Evolutionary conservation across 2,888 invertebrate genomes (phyloP), one percentile per base, ranked within the genome.

Genomic region (Buathra laborator): DNA sequence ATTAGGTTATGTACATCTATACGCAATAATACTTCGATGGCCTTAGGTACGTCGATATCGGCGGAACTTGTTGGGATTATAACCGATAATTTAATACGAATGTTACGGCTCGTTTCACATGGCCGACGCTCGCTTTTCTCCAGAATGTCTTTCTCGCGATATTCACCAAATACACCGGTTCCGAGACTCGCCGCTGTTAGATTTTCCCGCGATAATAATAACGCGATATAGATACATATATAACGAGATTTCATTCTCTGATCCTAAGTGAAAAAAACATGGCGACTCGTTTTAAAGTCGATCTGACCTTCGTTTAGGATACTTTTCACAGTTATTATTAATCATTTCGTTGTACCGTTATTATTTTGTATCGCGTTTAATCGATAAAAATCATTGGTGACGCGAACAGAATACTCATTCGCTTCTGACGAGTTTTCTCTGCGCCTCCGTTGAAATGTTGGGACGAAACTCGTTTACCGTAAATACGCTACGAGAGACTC

Each of bases 61-160:
- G 51, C 68, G 75, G 79, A 81, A 83, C 66, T 83, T 76, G 6
- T 16, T 43, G 16, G 43, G 76, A 64, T 87, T 24, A 90, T 87
- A 89, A 82, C 68, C 66, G 83, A 88, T 84, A 88, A 89, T 89
- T 88, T 86, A 68, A 82, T 64, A 81, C 19, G 56, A 56, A 80
- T 82, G 89, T 90, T 89, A 87, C 88, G 86, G 81, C 85, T 88
- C 87, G 89, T 88, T 88, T 86, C 90, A 88, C 90, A 89, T 86
- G 88, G 87, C 85, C 86, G 87, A 89, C 86, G 85, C 88, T 90
- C 87, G 88, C 88, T 90, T 90, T 91, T 90, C 89, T 88, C 88
- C 83, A 86, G 87, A 87, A 89, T 88, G 71, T 56, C 56, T 37
- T 2, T 86, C 85, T 84, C 81, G 87, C 86, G 77, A 62, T 29